Evolutionary conservation across 2,888 invertebrate species (phyloP).

Genomic region (Trachelus stipa): DNA sequence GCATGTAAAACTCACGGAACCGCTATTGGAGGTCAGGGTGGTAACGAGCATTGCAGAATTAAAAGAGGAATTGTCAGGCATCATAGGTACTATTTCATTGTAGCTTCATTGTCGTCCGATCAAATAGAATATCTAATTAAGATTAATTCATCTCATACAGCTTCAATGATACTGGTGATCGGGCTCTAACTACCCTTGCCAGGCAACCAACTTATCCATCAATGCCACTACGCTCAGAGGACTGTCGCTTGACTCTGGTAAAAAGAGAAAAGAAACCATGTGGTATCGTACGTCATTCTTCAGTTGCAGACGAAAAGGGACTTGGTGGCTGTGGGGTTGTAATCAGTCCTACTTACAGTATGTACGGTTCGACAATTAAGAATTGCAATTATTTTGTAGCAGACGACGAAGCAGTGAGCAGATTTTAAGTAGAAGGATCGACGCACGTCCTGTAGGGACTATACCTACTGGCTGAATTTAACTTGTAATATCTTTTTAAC

Average conservation of each 20-base stretch:
- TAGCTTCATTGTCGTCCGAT: neutral
- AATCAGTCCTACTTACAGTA: slow-evolving; percentile 60
- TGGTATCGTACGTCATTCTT: slow-evolving; percentile 48
- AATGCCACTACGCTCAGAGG: slow-evolving; percentile 61
- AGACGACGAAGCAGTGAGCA: slow-evolving; percentile 63
- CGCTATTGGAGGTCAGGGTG: slow-evolving; percentile 56
- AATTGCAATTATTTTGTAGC: slow-evolving; percentile 57
- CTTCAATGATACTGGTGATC: slow-evolving; percentile 64
- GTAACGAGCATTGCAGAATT: slow-evolving; percentile 61
- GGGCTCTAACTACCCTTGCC: slow-evolving; percentile 60
- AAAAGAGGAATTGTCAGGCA: slow-evolving; percentile 64
- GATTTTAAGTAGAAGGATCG: slow-evolving; percentile 45
- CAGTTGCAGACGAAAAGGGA: slow-evolving; percentile 55
- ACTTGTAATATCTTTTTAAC: neutral
- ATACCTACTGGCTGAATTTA: neutral
- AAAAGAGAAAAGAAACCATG: slow-evolving; percentile 53
- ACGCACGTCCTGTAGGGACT: neutral
- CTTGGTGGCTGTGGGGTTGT: slow-evolving; percentile 46
- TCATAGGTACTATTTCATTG: slow-evolving; percentile 52
- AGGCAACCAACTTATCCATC: slow-evolving; percentile 64
- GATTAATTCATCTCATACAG: slow-evolving; percentile 35
- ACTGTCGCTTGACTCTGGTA: slow-evolving; percentile 57
- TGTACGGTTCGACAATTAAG: slow-evolving; percentile 60
- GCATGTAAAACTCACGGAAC: slow-evolving; percentile 64
- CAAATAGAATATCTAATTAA: neutral